A percentile compares a stretch with the other conserved stretches of the same genome.
phyloP scores from a whole-genome alignment of 2,113 vertebrate species.

The Saguinus imperator region DNA sequence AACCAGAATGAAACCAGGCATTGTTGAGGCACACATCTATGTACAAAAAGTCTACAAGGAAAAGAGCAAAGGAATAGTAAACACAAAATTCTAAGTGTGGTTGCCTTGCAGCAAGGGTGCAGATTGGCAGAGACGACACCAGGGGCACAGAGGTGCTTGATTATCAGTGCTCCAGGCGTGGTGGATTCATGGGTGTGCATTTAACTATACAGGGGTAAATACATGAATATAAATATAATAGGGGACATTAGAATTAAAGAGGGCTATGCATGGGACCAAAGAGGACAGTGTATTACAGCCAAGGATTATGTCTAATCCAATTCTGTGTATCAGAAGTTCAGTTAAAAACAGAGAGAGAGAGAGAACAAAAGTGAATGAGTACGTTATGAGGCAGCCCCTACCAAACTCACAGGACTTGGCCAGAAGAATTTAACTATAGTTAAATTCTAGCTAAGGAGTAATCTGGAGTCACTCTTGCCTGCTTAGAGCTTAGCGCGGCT shows the following conservation, averaged over 20 bases:
- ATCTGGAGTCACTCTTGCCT: neutral
- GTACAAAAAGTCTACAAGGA: neutral
- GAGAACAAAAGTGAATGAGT: neutral
- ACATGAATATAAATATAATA: neutral
- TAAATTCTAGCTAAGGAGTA: neutral
- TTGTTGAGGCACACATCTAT: neutral
- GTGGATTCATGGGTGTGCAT: neutral
- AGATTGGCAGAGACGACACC: no score
- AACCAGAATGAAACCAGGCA: neutral
- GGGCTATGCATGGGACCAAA: neutral
- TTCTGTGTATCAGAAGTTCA: neutral
- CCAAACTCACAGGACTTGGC: conserved; percentile 3
- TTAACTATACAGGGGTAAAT: neutral
- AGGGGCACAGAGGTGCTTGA: neutral
- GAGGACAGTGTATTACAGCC: no score
- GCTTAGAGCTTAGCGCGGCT: neutral
- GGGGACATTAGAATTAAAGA: neutral
- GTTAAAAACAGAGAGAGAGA: neutral
- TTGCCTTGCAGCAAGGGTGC: neutral
- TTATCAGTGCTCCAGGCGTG: neutral
- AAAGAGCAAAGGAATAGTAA: neutral
- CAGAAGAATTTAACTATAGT: neutral
- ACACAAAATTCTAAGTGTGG: neutral
- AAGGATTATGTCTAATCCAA: neutral
- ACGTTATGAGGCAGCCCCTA: neutral